These are phyloP conservation scores for Aporophyla nigra DNA, from an alignment of 2,888 invertebrate species.

Conservation along the genomic window DNA sequence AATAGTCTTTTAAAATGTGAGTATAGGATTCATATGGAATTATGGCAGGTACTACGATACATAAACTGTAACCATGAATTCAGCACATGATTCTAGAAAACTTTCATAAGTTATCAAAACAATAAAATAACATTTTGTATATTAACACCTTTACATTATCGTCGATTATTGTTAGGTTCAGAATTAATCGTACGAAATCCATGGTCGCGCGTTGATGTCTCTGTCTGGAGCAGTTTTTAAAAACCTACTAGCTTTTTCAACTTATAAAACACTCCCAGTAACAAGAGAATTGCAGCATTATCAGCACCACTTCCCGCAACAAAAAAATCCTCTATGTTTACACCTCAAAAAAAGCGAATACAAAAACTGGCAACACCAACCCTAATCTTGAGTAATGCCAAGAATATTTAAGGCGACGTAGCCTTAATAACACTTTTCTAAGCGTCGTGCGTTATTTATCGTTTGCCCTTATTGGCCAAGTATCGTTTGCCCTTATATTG, in stretches of 20 bases:
- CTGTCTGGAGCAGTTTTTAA: no score
- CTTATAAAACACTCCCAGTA: background rate
- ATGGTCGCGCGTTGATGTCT: no score
- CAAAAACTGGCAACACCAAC: conserved; percentile 51
- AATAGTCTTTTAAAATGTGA: no score
- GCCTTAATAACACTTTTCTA: conserved; percentile 69
- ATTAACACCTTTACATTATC: no score
- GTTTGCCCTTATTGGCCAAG: conserved; percentile 53
- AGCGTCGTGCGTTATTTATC: conserved; percentile 68
- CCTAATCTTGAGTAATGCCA: conserved; percentile 66
- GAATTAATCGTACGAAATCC: no score
- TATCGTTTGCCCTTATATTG: conserved; percentile 56
- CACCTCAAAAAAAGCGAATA: conserved; percentile 4
- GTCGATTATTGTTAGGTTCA: no score
- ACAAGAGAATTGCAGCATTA: conserved; percentile 8
- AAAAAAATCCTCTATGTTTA: conserved; percentile 11
- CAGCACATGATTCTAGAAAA: no score
- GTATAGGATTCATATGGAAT: no score
- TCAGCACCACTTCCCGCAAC: background rate
- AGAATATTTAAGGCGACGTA: conserved; percentile 68
- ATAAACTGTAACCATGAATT: no score
- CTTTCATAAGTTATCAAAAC: no score
- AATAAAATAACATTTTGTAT: no score
- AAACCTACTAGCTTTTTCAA: background rate
- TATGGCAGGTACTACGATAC: no score